A percentile compares a stretch with the other conserved stretches of the same genome.
phyloP scores from a whole-genome alignment of 2,113 vertebrate species.

The Elephas maximus region DNA sequence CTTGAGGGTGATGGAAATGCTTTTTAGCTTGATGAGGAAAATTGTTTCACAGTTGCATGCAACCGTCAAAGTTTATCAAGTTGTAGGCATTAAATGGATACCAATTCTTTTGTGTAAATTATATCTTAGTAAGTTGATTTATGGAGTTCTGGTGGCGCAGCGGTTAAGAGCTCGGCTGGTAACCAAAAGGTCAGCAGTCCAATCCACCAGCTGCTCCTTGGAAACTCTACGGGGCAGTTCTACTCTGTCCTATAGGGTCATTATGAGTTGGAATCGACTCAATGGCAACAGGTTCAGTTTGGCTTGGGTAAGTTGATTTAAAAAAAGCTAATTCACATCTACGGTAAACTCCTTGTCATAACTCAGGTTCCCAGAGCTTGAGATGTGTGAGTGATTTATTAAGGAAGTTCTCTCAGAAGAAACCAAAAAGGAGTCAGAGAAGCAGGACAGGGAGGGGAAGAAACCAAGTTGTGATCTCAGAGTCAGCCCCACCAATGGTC shows the following conservation, averaged over 20 bases:
- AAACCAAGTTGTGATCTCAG: not conserved
- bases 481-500: not conserved
- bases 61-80: not conserved
- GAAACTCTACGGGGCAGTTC: too few relatives aligned
- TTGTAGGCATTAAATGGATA: not conserved
- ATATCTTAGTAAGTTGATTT: too few relatives aligned
- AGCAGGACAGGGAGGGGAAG: not conserved
- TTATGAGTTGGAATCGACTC: too few relatives aligned
- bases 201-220: too few relatives aligned
- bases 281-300: too few relatives aligned
- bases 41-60: not conserved
- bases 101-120: too few relatives aligned
- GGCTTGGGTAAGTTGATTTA: not conserved
- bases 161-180: too few relatives aligned
- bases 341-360: not conserved
- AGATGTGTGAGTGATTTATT: too few relatives aligned
- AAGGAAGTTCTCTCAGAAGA: not conserved
- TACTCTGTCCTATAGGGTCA: too few relatives aligned
- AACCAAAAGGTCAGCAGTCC: too few relatives aligned
- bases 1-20: not conserved
- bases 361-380: not conserved
- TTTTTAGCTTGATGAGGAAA: not conserved
- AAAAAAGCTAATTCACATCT: not conserved
- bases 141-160: too few relatives aligned
- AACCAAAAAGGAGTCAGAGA: too few relatives aligned